A percentile compares a stretch with the other conserved stretches of the same genome.
These are phyloP conservation scores for Drosophila multiciliata DNA, from an alignment of 2,888 invertebrate genomes.

Conservation along the genomic window DNA sequence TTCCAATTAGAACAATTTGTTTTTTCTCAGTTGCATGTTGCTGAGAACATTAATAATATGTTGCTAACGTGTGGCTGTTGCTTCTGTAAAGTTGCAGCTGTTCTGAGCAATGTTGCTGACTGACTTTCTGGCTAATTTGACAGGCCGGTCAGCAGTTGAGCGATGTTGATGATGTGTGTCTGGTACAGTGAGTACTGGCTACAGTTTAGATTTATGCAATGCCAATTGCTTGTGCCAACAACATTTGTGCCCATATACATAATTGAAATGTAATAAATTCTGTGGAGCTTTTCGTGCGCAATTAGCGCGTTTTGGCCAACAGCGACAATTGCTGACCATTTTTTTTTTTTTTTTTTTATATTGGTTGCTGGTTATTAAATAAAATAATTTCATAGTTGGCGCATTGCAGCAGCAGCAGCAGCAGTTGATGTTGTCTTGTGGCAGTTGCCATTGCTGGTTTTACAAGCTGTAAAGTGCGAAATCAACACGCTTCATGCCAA, in stretches of 20 bases:
- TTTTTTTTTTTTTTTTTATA: constrained; percentile 63
- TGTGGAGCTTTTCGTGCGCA: constrained; percentile 65
- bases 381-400: constrained; percentile 79
- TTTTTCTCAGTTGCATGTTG: constrained; percentile 49
- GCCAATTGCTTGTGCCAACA: constrained; percentile 76
- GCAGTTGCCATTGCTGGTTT: constrained; percentile 68
- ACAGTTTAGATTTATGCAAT: constrained; percentile 70
- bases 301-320: constrained; percentile 65
- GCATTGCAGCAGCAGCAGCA: constrained; percentile 17
- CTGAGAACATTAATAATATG: constrained; percentile 42
- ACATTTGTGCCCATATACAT: constrained; percentile 75
- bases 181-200: constrained; percentile 17
- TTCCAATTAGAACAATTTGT: constrained; percentile 37
- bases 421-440: constrained; percentile 25
- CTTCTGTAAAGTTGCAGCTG: constrained; percentile 19
- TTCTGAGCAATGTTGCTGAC: constrained; percentile 48
- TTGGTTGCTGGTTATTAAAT: constrained; percentile 74
- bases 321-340: constrained; percentile 74
- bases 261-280: constrained; percentile 81
- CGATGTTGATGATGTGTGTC: constrained; percentile 44
- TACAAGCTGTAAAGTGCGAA: constrained; percentile 81
- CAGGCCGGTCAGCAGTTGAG: constrained; percentile 50
- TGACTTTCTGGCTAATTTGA: constrained; percentile 73
- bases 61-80: constrained; percentile 32
- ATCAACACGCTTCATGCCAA: constrained; percentile 82